phyloP scores from a whole-genome alignment of 2,113 vertebrate genomes.

The Apodemus sylvaticus region DNA sequence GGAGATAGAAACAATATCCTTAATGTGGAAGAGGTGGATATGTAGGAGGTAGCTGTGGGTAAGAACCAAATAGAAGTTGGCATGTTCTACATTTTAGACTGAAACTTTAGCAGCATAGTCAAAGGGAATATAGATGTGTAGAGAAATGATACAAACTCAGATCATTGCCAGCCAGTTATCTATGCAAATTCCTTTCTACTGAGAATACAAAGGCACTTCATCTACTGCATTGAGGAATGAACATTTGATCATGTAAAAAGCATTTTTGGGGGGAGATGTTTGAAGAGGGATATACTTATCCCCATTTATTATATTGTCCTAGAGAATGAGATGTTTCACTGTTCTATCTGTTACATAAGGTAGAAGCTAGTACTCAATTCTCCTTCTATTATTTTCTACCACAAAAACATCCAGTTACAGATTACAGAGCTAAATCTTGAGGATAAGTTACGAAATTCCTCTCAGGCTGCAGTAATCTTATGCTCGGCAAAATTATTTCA shows the following conservation, averaged over 20 bases:
- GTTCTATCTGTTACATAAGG: conserved; percentile 14
- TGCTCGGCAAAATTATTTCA: background rate
- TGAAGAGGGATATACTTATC: background rate
- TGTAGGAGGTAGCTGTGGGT: background rate
- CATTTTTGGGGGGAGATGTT: background rate
- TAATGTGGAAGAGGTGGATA: background rate
- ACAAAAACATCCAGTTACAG: background rate
- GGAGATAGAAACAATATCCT: background rate
- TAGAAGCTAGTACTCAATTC: background rate
- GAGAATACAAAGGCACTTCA: background rate
- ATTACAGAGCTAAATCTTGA: conserved; percentile 11
- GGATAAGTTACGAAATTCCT: conserved; percentile 28
- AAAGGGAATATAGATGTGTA: background rate
- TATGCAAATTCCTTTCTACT: background rate
- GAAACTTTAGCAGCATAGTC: background rate
- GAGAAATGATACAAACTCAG: background rate
- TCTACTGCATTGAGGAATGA: background rate
- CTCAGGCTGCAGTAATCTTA: background rate
- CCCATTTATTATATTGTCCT: background rate
- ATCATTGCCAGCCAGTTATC: background rate
- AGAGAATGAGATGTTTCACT: background rate
- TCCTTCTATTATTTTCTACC: background rate
- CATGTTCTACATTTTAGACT: background rate
- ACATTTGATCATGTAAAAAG: background rate
- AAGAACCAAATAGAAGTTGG: conserved; percentile 1